These are phyloP conservation scores for Mohoua ochrocephala DNA, from an alignment of 2,113 vertebrate genomes.

Conservation along the genomic window DNA sequence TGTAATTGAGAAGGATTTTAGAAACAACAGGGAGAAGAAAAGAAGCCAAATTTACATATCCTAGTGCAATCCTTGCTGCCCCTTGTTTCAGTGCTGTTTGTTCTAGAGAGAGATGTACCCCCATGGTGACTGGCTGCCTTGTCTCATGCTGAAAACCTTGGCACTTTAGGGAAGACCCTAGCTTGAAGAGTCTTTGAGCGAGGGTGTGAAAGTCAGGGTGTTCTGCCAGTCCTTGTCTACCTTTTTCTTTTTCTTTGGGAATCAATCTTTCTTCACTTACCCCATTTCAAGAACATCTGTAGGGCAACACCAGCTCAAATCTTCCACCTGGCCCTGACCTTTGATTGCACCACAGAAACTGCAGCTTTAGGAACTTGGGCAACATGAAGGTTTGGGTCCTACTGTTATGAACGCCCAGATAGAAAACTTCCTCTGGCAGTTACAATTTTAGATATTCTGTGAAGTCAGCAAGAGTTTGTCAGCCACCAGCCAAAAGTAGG, in stretches of 20 bases:
- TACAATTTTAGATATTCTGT: background rate
- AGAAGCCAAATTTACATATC: background rate
- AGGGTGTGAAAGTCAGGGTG: background rate
- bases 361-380: background rate
- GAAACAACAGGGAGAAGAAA: background rate
- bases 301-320: background rate
- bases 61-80: background rate
- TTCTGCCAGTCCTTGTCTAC: background rate
- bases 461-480: conserved; percentile 4
- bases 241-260: background rate
- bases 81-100: background rate
- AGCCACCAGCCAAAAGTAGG: background rate
- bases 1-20: background rate
- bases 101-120: background rate
- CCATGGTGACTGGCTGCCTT: background rate
- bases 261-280: background rate
- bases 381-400: background rate
- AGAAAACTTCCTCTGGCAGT: background rate
- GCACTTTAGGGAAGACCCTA: background rate
- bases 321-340: background rate
- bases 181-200: background rate
- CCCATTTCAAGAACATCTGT: background rate
- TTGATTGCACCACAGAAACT: background rate
- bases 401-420: background rate
- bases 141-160: background rate